Evolutionary conservation across 2,888 invertebrate species (phyloP), one percentile per base, ranked within the genome.

Genomic region (Temnothorax ravouxi): DNA sequence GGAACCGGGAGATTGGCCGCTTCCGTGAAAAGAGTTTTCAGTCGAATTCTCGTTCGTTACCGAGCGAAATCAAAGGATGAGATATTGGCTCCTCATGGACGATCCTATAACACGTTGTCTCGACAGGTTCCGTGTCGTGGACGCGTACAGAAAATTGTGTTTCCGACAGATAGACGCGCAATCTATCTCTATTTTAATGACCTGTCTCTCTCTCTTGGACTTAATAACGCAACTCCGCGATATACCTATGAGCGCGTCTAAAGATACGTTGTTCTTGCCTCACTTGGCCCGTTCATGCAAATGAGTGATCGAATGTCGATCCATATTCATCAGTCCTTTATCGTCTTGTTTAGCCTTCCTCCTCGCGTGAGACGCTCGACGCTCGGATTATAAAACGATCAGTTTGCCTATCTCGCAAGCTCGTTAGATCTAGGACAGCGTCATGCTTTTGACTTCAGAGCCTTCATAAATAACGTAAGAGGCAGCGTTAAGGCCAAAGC

Each of bases 291-390:
- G 84, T 83, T 81, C 84, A 90, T 90, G 90, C 88, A 90, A 90
- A 90, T 88, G 66, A 85, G 59, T 87, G 88, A 90, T 90, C 88
- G 90, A 89, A 86, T 83, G 85, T 86, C 86, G 86, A 89, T 90
- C 89, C 89, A 89, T 90, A 89, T 89, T 90, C 90, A 89, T 86
- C 83, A 85, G 62, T 67, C 77, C 44, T 87, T 86, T 84, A 89
- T 87, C 85, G 83, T 87, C 82, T 69, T 83, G 83, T 84, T 59
- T 74, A 84, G 80, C 80, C 86, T 87, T 84, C 84, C 83, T 52
- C 67, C 50, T 84, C 85, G 83, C 85, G 85, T 80, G 84, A 62
- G 84, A 61, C 66, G 25, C 44, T 61, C 61, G 18, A 59, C 52
- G 52, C 21, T 21, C 52, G 75, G 44, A 88, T 89, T 90, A 88